These are phyloP conservation scores for Hippocampus kuda DNA, from an alignment of 2,797 vertebrate species.

Conservation along the genomic window DNA sequence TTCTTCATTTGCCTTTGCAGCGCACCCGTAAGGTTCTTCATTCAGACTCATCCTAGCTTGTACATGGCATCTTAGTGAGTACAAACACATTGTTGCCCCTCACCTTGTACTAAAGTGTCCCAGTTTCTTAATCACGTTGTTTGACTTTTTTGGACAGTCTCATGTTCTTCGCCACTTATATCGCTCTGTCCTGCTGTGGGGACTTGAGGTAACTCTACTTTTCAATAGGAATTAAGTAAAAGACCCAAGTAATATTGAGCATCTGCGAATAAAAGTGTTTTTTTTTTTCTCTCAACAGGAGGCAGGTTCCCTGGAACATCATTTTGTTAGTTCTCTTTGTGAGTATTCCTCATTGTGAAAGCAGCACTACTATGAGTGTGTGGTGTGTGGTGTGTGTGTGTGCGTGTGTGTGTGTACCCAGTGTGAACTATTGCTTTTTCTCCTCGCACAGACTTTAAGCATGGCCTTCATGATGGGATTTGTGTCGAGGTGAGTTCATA, in stretches of 20 bases:
- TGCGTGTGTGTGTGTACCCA: not conserved
- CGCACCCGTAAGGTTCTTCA: conserved; percentile 74
- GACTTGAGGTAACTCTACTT: conserved; percentile 72
- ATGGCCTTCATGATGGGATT: conserved; percentile 73
- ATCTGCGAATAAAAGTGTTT: not conserved
- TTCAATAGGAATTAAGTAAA: not conserved
- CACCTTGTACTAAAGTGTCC: not conserved
- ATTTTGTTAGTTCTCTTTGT: conserved; percentile 85
- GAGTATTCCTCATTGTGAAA: conserved; percentile 56
- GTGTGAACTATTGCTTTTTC: not conserved
- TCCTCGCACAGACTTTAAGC: conserved; percentile 59
- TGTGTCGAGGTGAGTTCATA: conserved; percentile 62
- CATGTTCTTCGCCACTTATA: conserved; percentile 82
- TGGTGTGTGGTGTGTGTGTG: not conserved
- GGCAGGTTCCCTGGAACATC: conserved; percentile 87
- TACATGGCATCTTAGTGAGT: conserved; percentile 92
- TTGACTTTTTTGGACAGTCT: conserved; percentile 56
- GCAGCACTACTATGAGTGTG: not conserved
- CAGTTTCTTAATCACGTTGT: not conserved
- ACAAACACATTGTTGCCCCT: conserved; percentile 4
- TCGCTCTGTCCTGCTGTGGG: conserved; percentile 82
- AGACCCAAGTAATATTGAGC: not conserved
- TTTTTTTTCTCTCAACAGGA: conserved; percentile 59
- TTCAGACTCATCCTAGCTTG: conserved; percentile 81
- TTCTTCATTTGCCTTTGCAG: conserved; percentile 51